Base-by-base conservation (phyloP, 2,797 vertebrate genomes). In the Pseudocheirus occidentalis region DNA sequence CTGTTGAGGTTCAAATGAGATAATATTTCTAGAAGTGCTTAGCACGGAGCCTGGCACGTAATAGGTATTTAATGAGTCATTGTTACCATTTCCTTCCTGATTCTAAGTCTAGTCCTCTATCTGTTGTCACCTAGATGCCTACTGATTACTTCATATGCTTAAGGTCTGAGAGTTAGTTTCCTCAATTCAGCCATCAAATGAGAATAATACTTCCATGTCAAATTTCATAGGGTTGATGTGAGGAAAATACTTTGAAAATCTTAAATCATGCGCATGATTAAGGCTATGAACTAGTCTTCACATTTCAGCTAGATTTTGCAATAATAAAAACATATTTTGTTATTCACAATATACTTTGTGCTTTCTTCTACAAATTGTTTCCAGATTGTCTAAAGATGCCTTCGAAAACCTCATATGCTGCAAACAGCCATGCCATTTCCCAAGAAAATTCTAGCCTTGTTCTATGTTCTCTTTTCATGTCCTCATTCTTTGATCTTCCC, bases 1-100 rank as follows among this genome's bases (percentile, higher is more conserved):
- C 50, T 50, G 21, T 50, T 46, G 40, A 27, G 6, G 18, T 50
- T 50, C 10, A 46, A 50, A 50, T 81, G 7, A 87, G 24, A 50
- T 87, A 81, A 87, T 50, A 50, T 87, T 2, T 46, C 46, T 87
- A 50, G 50, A 87, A 87, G 21, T 46, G 31, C 4, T 89, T 29
- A 54, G 57, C 0, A 14, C 4, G 14, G 18, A 1, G 1, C 13
- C 6, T 4, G 10, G 7, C 31, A 28, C 0, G 18, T 57, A 81
- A 90, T 5, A 55, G 54, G 46, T 21, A 34, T 18, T 40, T 73
- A 24, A 90, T 57, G 57, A 28, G 34, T 1, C 4, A 24, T 81
- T 46, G 40, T 46, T 81, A 10, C 73, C 21, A 81, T 27, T 81
- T 46, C 21, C 21, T 24, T 81, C 21, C 73, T 46, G 9, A 81